A percentile compares a stretch with the other conserved stretches of the same genome.
Conservation (phyloP, 2,797 vertebrate species). For the Periophthalmus magnuspinnatus region DNA sequence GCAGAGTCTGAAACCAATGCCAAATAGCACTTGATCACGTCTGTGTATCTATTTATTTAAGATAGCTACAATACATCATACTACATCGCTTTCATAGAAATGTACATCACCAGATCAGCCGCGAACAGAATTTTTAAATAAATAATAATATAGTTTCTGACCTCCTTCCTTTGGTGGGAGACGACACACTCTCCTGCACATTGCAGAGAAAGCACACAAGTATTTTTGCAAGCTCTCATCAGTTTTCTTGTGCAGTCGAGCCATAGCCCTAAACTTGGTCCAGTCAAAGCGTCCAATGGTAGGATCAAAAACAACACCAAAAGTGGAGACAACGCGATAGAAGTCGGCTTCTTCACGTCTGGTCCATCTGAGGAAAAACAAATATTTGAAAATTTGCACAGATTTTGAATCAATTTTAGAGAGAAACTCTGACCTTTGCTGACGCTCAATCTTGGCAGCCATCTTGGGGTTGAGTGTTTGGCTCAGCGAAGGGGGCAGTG, state of each 20-base stretch:
- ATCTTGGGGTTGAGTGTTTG: slow-evolving; percentile 94
- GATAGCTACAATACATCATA: not conserved
- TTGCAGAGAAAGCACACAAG: slow-evolving; percentile 92
- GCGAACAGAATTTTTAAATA: not conserved
- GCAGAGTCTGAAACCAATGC: slow-evolving; percentile 76
- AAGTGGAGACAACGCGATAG: slow-evolving; percentile 96
- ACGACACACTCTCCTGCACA: slow-evolving; percentile 95
- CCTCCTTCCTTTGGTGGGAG: slow-evolving; percentile 92
- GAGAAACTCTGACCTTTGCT: slow-evolving; percentile 86
- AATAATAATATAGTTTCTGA: slow-evolving; percentile 48
- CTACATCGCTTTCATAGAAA: not conserved
- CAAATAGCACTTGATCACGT: not conserved
- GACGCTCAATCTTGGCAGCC: slow-evolving; percentile 96
- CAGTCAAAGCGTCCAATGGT: slow-evolving; percentile 91
- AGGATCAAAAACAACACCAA: slow-evolving; percentile 98
- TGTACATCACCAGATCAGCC: not conserved
- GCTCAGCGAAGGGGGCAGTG: slow-evolving; percentile 82
- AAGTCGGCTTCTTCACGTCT: slow-evolving; percentile 98
- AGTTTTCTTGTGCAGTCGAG: slow-evolving; percentile 96
- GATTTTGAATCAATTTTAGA: not conserved
- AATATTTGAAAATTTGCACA: not conserved
- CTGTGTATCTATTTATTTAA: not conserved
- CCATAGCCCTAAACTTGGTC: slow-evolving; percentile 99
- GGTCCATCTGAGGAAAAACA: slow-evolving; percentile 84
- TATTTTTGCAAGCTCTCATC: slow-evolving; percentile 98